Evolutionary conservation across 2,888 invertebrate species (phyloP).

Genomic region (Apodemia mormo): DNA sequence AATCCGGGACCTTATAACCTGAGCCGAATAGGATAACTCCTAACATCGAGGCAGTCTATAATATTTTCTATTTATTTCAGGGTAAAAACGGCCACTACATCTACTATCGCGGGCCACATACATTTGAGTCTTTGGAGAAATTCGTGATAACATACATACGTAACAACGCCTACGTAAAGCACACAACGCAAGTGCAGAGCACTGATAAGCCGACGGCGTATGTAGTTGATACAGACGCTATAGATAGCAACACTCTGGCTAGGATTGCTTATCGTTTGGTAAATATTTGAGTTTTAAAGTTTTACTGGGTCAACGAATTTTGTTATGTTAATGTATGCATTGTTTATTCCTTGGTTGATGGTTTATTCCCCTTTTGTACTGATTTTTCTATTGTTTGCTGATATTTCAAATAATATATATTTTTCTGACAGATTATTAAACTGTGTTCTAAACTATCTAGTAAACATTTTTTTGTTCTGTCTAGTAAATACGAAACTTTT

Average conservation of each 20-base stretch:
- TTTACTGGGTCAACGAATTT: neutral
- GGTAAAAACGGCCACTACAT: slow-evolving; percentile 78
- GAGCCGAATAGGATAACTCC: too few species aligned
- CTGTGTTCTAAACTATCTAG: too few species aligned
- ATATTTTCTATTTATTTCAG: slow-evolving; percentile 46
- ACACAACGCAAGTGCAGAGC: slow-evolving; percentile 46
- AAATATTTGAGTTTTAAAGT: slow-evolving; percentile 45
- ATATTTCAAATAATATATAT: too few species aligned
- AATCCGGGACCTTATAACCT: too few species aligned
- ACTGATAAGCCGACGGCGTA: slow-evolving; percentile 71
- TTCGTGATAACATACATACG: slow-evolving; percentile 83
- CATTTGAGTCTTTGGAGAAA: slow-evolving; percentile 81
- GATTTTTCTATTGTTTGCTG: too few species aligned
- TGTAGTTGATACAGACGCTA: slow-evolving; percentile 75
- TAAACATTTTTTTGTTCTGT: too few species aligned
- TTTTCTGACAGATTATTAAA: too few species aligned
- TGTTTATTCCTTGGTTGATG: neutral
- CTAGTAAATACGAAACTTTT: too few species aligned
- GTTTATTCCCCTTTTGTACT: neutral
- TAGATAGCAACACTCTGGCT: slow-evolving; percentile 77
- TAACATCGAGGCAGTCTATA: too few species aligned
- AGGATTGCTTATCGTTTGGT: slow-evolving; percentile 90
- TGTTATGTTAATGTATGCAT: neutral
- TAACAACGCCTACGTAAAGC: slow-evolving; percentile 52
- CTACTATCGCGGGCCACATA: slow-evolving; percentile 82